A percentile compares a stretch with the other conserved stretches of the same genome.
phyloP scores from a whole-genome alignment of 2,888 invertebrate genomes.

The Pseudolycoriella hygida region DNA sequence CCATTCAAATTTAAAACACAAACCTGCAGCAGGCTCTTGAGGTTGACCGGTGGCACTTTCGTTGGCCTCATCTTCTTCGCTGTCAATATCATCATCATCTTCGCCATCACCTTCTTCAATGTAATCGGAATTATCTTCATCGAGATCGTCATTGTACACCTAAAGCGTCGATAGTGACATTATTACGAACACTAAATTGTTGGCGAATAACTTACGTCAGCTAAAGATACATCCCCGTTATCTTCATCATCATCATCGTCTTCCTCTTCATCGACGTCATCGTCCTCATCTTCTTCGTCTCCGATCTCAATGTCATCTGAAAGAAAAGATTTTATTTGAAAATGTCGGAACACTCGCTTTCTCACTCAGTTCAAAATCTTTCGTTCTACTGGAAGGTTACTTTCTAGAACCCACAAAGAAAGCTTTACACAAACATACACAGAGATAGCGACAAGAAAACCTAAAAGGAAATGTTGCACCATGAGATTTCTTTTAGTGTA shows the following conservation, averaged over 20 bases:
- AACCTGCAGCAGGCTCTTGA: conserved; percentile 1
- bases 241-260: conserved; percentile 29
- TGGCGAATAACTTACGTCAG: conserved; percentile 17
- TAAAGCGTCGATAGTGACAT: conserved; percentile 9
- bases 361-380: neutral
- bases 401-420: conserved; percentile 1
- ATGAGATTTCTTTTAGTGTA: no score
- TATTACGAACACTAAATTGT: neutral
- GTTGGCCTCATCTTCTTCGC: conserved; percentile 25
- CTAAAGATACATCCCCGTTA: conserved; percentile 29
- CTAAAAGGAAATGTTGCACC: no score
- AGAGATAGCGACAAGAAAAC: neutral
- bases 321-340: conserved; percentile 1
- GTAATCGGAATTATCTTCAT: conserved; percentile 45
- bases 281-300: conserved; percentile 34
- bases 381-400: neutral
- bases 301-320: conserved; percentile 24
- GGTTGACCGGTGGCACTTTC: conserved; percentile 15
- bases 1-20: neutral
- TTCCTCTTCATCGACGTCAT: conserved; percentile 25
- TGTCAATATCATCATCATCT: conserved; percentile 38
- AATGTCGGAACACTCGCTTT: neutral
- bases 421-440: neutral
- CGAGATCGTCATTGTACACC: conserved; percentile 33
- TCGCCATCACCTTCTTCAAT: conserved; percentile 36